Evolutionary conservation across 1,140 invertebrate genomes (phyloP), one percentile per base, ranked within the genome.

Genomic region (Rhysida immarginata): DNA sequence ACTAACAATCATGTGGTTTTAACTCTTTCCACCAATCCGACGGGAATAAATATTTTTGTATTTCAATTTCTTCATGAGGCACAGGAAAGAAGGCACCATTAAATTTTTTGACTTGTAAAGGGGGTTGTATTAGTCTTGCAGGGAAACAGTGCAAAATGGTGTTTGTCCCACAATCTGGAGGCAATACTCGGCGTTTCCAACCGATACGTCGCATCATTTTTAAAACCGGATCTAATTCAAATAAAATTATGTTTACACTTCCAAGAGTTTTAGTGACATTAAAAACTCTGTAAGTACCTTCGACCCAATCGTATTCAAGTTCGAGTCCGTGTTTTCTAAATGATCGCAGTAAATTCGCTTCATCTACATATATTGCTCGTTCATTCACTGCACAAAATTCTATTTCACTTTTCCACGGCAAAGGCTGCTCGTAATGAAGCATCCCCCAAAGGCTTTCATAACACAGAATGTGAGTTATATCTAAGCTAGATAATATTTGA

Each of bases 41-140:
- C 1, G 76, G 77, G 64, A 76, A 81, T 35, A 79, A 73, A 63
- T 79, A 79, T 61, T 80, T 81, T 57, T 78, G 77, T 25, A 81
- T 69, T 65, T 80, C 78, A 26, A 78, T 74, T 54, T 75, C 74
- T 63, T 79, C 78, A 27, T 74, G 60, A 1, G 78, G 78, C 16
- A 77, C 75, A 2, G 76, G 75, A 18, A 79, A 61, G 8, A 68
- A 56, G 27, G 69, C 61, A 14, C 69, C 71, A 20, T 64, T 54
- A 55, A 79, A 78, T 51, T 71, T 68, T 53, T 69, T 68, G 5
- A 59, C 61, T 21, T 75, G 74, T 27, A 81, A 66, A 0, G 78
- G 78, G 43, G 66, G 63, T 26, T 71, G 67, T 5, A 75, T 70
- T 18, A 81, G 65, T 53, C 70, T 65, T 2, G 71, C 69, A n/a